phyloP scores from a whole-genome alignment of 1,140 invertebrate species.

The Uloborus diversus region DNA sequence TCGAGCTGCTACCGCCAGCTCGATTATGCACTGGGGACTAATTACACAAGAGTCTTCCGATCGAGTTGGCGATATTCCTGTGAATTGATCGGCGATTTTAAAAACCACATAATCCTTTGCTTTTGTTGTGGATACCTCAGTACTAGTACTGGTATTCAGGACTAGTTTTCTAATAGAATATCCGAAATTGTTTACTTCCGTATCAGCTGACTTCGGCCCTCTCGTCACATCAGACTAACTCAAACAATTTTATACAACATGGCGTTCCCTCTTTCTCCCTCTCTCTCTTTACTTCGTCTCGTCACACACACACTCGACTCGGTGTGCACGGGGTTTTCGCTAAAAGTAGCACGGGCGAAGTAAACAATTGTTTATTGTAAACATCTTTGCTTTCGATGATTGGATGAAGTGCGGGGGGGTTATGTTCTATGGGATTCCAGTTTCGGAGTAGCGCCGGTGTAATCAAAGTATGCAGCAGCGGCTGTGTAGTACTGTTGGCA shows the following conservation, averaged over 20 bases:
- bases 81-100: slow-evolving; percentile 43
- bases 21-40: slow-evolving; percentile 54
- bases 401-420: slow-evolving; percentile 38
- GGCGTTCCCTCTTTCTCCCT: slow-evolving; percentile 52
- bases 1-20: slow-evolving; percentile 35
- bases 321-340: slow-evolving; percentile 57
- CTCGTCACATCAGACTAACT: slow-evolving; percentile 55
- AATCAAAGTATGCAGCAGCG: background rate
- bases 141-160: background rate
- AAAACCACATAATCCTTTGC: slow-evolving; percentile 19
- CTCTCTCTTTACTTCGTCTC: slow-evolving; percentile 50
- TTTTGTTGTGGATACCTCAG: background rate
- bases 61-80: slow-evolving; percentile 52
- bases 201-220: slow-evolving; percentile 54
- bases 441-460: background rate
- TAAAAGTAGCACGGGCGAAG: slow-evolving; percentile 57
- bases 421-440: background rate
- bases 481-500: slow-evolving; percentile 40
- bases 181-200: slow-evolving; percentile 55
- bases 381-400: slow-evolving; percentile 56
- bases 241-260: slow-evolving; percentile 58
- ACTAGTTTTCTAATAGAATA: slow-evolving; percentile 7
- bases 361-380: slow-evolving; percentile 59
- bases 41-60: slow-evolving; percentile 47
- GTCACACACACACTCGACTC: slow-evolving; percentile 46